Base-by-base conservation (phyloP, 2,888 invertebrate species). In the Piscicola geometra region DNA sequence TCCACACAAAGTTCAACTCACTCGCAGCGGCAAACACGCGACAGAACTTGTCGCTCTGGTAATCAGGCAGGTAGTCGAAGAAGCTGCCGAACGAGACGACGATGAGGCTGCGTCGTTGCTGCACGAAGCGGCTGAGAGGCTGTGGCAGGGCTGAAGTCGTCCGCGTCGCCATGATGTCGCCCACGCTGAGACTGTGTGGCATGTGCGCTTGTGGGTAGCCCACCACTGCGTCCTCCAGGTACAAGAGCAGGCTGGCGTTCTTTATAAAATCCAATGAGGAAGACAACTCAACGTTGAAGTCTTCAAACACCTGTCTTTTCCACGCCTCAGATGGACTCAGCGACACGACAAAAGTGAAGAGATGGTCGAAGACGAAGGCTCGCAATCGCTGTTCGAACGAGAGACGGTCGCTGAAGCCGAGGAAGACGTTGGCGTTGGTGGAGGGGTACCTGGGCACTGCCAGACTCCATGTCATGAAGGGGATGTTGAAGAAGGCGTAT, bases 81-180 rank as follows among this genome's bases (percentile, higher is more conserved):
- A 67, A 75, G 50, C 77, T 77, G 35, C 77, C 77, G n/a, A 77
- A 77, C 9, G 77, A 75, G 12, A 77, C 67, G 21, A 77, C 25
- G 15, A 77, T 50, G n/a, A n/a, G n/a, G n/a, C 50, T 71, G 12
- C 33, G 66, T 12, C 33, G 35, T 36, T 67, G 33, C 12, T 67
- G 60, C 47, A 76, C 41, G 47, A 73, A 76, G 32, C 0, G 41
- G 12, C 52, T 35, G 28, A 76, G 41, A 12, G 73, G 56, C 9
- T 52, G 25, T 18, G 76, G 41, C 30, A 76, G 68, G 0, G 76
- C 50, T 32, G 32, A 28, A n/a, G 41, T 25, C 2, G 67, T 25
- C 18, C 66, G 30, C 12, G 50, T 70, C 5, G 50, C 64, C 69
- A 76, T 68, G 60, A 76, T 60, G 60, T 76, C 76, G 1, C 76